Evolutionary conservation across 2,888 invertebrate species (phyloP).

Genomic region (Philhelius pedissequus): DNA sequence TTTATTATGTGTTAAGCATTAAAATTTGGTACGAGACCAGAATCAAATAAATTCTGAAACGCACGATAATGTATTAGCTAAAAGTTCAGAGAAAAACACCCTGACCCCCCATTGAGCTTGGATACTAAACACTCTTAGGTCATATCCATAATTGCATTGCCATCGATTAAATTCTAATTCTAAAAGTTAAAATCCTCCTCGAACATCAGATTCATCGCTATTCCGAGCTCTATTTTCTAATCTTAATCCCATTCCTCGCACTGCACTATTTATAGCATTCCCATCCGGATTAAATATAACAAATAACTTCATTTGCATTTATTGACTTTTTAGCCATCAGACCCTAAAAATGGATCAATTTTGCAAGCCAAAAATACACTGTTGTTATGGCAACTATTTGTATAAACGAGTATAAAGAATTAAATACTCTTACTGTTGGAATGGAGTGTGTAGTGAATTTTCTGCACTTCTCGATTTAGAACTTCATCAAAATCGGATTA

Average conservation of each 20-base stretch:
- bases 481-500: slow-evolving; percentile 22
- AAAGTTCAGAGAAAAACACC: background rate
- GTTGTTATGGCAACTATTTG: background rate
- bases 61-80: background rate
- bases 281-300: slow-evolving; percentile 11
- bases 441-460: background rate
- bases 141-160: too few species aligned
- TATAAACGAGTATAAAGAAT: too few species aligned
- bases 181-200: background rate
- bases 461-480: background rate
- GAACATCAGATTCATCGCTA: background rate
- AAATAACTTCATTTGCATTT: slow-evolving; percentile 16
- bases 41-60: too few species aligned
- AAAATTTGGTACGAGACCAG: too few species aligned
- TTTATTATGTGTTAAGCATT: too few species aligned
- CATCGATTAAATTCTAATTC: background rate
- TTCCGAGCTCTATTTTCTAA: background rate
- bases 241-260: background rate
- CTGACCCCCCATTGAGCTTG: background rate
- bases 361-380: background rate
- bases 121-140: background rate
- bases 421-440: background rate
- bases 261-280: background rate
- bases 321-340: background rate
- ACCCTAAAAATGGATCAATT: background rate